These are phyloP conservation scores for zebrafish (Danio rerio) DNA, from an alignment of 2,113 vertebrate genomes.

Conservation along the genomic window GRCz12tu NC_133179.1:11038501-11039000, in stretches of 20 bases:
- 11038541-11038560: constrained; percentile 38
- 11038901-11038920: background rate
- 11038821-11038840: background rate
- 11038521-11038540: background rate
- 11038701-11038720: background rate
- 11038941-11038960: background rate
- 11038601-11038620: constrained; percentile 34
- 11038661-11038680: constrained; percentile 19
- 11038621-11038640: constrained; percentile 29
- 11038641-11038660: background rate
- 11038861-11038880: background rate
- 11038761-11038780: background rate
- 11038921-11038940: background rate
- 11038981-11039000: background rate
- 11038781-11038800: no score
- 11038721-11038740: background rate
- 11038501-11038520: constrained; percentile 11
- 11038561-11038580: constrained; percentile 34
- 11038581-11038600: constrained; percentile 30
- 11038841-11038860: background rate
- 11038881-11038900: background rate
- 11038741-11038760: background rate
- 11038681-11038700: background rate
- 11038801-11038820: background rate
- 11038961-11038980: background rate